Percentiles rank a stretch among this genome's conserved stretches.
These are phyloP conservation scores for Pelodiscus sinensis DNA, from an alignment of 2,113 vertebrate genomes.

Conservation along the genomic window DNA sequence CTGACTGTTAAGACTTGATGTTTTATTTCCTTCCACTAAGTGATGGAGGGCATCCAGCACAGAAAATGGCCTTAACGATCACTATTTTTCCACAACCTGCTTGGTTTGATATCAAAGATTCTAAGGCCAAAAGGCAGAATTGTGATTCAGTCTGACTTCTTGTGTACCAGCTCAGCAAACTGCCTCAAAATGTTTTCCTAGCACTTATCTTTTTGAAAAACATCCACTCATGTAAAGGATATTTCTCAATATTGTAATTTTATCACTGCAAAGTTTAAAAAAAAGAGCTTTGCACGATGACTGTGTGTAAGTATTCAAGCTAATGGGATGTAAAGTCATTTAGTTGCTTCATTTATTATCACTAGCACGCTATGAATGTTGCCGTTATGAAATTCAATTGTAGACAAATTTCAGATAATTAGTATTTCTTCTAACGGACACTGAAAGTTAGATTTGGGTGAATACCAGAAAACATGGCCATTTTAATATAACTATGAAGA, in stretches of 20 bases:
- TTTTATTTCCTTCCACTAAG: neutral
- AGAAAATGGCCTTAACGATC: neutral
- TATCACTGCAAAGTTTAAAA: neutral
- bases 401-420: neutral
- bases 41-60: neutral
- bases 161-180: neutral
- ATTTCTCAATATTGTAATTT: neutral
- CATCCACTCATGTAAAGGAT: neutral
- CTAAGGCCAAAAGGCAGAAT: neutral
- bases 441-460: neutral
- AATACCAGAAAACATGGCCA: neutral
- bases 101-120: neutral
- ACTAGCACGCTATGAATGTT: neutral
- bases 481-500: neutral
- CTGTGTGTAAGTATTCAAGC: neutral
- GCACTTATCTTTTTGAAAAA: neutral
- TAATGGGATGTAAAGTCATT: neutral
- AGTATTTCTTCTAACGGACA: neutral
- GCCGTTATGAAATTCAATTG: neutral
- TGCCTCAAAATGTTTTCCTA: too few relatives aligned
- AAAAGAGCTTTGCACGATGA: neutral
- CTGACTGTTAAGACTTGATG: accelerated
- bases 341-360: neutral
- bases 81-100: neutral
- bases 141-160: neutral